These are phyloP conservation scores for Drosophila varians DNA, from an alignment of 1,140 invertebrate species.

Conservation along the genomic window DNA sequence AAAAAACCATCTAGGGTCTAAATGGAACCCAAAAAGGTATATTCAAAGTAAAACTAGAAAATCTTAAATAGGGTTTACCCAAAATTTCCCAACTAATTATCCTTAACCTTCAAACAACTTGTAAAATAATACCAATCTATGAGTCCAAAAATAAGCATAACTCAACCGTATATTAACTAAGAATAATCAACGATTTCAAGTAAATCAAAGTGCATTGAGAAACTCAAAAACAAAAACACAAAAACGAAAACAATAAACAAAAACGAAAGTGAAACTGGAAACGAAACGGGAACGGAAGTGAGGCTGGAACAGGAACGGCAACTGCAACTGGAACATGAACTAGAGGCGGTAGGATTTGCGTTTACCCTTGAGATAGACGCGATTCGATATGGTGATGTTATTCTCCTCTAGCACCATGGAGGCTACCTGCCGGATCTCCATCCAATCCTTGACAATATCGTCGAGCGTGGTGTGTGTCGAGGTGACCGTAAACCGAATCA, in stretches of 20 bases:
- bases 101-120: no score
- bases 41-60: no score
- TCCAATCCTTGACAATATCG: slow-evolving; percentile 96
- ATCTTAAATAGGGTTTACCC: no score
- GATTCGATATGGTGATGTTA: slow-evolving; percentile 85
- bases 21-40: no score
- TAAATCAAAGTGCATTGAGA: slow-evolving; percentile 49
- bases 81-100: no score
- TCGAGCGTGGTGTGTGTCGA: slow-evolving; percentile 94
- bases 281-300: neutral
- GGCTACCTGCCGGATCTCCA: slow-evolving; percentile 92
- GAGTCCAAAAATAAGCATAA: neutral
- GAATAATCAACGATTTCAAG: slow-evolving; percentile 16
- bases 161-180: slow-evolving; percentile 1
- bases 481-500: slow-evolving; percentile 96
- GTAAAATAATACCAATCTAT: neutral
- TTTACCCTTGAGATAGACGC: slow-evolving; percentile 90
- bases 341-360: slow-evolving; percentile 58
- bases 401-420: slow-evolving; percentile 88
- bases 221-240: slow-evolving; percentile 22
- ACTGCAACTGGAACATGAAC: neutral
- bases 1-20: no score
- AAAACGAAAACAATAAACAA: slow-evolving; percentile 10
- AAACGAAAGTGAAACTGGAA: slow-evolving; percentile 8
- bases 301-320: neutral